phyloP scores from a whole-genome alignment of 1,140 invertebrate genomes.

The Bombus impatiens region DNA sequence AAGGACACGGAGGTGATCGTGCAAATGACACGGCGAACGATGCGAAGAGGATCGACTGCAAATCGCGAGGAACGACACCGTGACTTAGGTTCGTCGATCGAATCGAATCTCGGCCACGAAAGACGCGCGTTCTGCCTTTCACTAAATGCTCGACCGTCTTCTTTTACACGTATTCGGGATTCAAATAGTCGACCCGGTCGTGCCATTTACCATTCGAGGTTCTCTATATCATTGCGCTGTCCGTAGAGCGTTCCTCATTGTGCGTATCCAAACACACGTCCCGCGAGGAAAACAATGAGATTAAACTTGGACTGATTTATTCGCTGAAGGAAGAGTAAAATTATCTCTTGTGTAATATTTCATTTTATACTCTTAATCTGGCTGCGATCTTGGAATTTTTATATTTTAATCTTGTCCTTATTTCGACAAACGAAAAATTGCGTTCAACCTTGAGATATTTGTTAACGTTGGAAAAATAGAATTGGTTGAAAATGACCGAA shows the following conservation, averaged over 20 bases:
- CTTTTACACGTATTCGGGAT: constrained; percentile 70
- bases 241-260: constrained; percentile 10
- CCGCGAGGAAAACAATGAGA: background rate
- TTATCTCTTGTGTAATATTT: background rate
- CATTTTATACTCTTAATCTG: background rate
- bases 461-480: no score
- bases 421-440: background rate
- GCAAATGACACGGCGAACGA: background rate
- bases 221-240: constrained; percentile 24
- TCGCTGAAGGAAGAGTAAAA: background rate
- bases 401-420: no score
- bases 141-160: constrained; percentile 71
- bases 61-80: constrained; percentile 32
- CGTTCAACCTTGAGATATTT: no score
- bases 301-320: background rate
- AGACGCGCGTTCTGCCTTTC: constrained; percentile 71
- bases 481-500: no score
- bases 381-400: background rate
- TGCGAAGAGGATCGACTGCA: background rate
- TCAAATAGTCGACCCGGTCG: constrained; percentile 54
- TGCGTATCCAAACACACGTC: background rate
- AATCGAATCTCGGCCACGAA: constrained; percentile 75
- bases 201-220: constrained; percentile 65
- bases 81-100: constrained; percentile 67
- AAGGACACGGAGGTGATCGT: background rate